These are phyloP conservation scores for Drosophila watanabei DNA, from an alignment of 1,140 invertebrate genomes.

Conservation along the genomic window DNA sequence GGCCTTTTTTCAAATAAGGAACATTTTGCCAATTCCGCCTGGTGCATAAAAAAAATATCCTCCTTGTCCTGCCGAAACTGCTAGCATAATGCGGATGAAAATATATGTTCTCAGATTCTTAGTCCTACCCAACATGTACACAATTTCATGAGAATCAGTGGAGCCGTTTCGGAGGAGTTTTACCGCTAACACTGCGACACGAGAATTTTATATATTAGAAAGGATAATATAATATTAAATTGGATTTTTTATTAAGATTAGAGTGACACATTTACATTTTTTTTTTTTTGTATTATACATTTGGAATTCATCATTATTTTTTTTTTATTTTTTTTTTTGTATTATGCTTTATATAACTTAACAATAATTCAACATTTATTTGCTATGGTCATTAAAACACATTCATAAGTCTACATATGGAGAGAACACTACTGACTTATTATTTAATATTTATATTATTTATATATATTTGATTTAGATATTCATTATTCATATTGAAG, in stretches of 20 bases:
- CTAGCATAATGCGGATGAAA: too few species aligned
- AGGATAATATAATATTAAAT: background rate
- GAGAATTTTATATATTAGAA: too few species aligned
- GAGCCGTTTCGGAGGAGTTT: too few species aligned
- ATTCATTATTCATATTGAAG: slow-evolving; percentile 8
- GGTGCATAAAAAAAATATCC: too few species aligned
- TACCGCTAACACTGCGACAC: too few species aligned
- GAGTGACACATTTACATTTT: slow-evolving; percentile 10
- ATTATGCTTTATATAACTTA: slow-evolving; percentile 11
- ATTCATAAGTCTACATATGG: slow-evolving; percentile 7
- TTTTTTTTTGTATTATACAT: slow-evolving; percentile 6
- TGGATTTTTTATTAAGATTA: slow-evolving; percentile 1
- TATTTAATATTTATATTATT: background rate
- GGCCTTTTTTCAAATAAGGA: too few species aligned
- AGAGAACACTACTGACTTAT: slow-evolving; percentile 13
- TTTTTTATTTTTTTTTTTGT: background rate
- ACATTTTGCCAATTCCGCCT: too few species aligned
- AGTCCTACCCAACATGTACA: too few species aligned
- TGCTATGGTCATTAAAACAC: slow-evolving; percentile 5
- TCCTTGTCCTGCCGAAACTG: too few species aligned
- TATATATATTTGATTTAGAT: slow-evolving; percentile 9
- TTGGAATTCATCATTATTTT: background rate
- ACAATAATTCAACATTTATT: slow-evolving; percentile 37
- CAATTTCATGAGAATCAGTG: too few species aligned
- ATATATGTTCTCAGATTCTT: too few species aligned